Evolutionary conservation across 2,888 invertebrate species (phyloP).

Genomic region (Noctuana brunneofusca): DNA sequence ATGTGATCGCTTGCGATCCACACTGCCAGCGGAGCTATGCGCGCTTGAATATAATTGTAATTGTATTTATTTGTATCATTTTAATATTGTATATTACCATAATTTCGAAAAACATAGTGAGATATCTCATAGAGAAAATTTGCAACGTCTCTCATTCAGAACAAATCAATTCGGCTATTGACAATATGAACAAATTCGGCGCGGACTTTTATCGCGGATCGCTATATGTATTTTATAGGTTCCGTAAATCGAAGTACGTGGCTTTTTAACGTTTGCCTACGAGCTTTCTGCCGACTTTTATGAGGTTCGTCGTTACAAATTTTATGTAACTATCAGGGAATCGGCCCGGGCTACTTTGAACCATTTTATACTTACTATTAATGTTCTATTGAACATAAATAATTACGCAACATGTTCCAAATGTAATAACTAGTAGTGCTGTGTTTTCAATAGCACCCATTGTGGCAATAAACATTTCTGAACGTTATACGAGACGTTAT

Average conservation of each 20-base stretch:
- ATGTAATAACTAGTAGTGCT: constrained; percentile 16
- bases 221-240: constrained; percentile 81
- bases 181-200: constrained; percentile 67
- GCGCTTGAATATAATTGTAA: too few species aligned
- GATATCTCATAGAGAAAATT: background rate
- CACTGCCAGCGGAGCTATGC: too few species aligned
- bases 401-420: constrained; percentile 4
- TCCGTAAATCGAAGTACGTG: constrained; percentile 76
- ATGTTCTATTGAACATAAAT: constrained; percentile 51
- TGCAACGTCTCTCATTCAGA: constrained; percentile 17
- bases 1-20: too few species aligned
- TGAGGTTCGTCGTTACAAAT: constrained; percentile 69
- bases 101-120: background rate
- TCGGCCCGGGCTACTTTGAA: constrained; percentile 53
- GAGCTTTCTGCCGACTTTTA: constrained; percentile 73
- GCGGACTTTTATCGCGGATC: constrained; percentile 76
- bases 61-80: too few species aligned
- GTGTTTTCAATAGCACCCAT: constrained; percentile 29
- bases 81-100: background rate
- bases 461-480: constrained; percentile 30
- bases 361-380: constrained; percentile 56
- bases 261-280: constrained; percentile 79
- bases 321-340: constrained; percentile 65
- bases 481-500: constrained; percentile 31
- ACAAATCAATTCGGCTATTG: constrained; percentile 67